phyloP scores from a whole-genome alignment of 2,113 vertebrate genomes.

The Plectropomus leopardus region DNA sequence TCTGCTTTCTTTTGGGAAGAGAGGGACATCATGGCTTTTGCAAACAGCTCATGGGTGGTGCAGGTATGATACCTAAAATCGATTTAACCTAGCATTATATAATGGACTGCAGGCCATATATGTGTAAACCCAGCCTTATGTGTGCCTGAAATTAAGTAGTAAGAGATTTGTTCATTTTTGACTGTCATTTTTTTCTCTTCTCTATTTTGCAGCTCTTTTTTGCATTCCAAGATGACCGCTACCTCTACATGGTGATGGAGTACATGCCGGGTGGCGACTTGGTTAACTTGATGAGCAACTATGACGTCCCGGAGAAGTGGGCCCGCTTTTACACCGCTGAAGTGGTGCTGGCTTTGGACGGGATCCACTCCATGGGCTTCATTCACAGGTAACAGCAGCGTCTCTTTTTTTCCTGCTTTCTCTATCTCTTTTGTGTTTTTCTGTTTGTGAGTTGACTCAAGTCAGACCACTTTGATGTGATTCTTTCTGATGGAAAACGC shows the following conservation, averaged over 20 bases:
- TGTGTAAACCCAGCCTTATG: no score
- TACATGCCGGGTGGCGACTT: conserved; percentile 99
- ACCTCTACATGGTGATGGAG: conserved; percentile 99
- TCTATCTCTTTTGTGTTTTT: neutral
- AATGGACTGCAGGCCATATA: no score
- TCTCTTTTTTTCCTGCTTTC: no score
- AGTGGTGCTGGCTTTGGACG: conserved; percentile 97
- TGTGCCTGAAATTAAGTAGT: neutral
- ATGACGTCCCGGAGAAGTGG: conserved; percentile 98
- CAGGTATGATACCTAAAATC: conserved; percentile 87
- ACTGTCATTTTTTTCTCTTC: neutral
- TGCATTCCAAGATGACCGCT: conserved; percentile 98
- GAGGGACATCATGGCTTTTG: conserved; percentile 99
- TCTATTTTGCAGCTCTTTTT: conserved; percentile 91
- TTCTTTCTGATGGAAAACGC: neutral
- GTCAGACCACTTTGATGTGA: neutral
- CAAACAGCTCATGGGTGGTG: conserved; percentile 98
- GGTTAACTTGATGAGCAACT: conserved; percentile 99
- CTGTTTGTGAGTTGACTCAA: neutral
- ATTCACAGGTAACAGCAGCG: conserved; percentile 92
- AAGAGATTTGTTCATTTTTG: neutral
- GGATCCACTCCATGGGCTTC: conserved; percentile 99
- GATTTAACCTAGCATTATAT: neutral
- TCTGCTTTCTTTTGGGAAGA: conserved; percentile 99
- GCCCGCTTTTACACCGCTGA: conserved; percentile 98